Base-by-base conservation (phyloP, 2,888 invertebrate species). In the Dryobota labecula region DNA sequence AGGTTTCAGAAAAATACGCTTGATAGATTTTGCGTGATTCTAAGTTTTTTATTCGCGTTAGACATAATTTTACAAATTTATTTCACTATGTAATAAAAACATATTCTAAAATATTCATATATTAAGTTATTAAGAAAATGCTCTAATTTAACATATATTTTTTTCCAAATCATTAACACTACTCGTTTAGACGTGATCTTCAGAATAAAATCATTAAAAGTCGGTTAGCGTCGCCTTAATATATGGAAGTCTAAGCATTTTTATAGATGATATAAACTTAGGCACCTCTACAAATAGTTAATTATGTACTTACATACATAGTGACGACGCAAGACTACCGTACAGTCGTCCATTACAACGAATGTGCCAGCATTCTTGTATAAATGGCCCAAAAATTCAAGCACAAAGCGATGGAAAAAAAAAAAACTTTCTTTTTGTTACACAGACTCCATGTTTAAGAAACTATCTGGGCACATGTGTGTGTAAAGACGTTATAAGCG, bases 391-490 rank as follows among this genome's bases (percentile, higher is more conserved):
- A 76, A 85, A 83, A 83, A 80, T 71, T 71, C 53, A 24, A 54
- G 20, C 64, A 80, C 77, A 69, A 70, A 83, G n/a, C 54, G 18
- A 53, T 30, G 69, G n/a, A n/a, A n/a, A 56, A 76, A 73, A 83
- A 84, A 73, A 78, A 72, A 74, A 38, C 49, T 77, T 84, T 81
- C 58, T 74, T 80, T 84, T 84, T 77, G 61, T 66, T 73, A 68
- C 66, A 57, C 71, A 65, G 66, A 63, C 85, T 74, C 66, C 76
- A 72, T 85, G 63, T 68, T 84, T 77, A 70, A 77, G 72, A 83
- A 83, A 80, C 74, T 88, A 86, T 89, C 83, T 84, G 83, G 85
- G 85, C 43, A 57, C 57, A 54, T 85, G 75, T 73, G 76, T 84
- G 71, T 38, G 73, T 76, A 73, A 73, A 71, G 83, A 78, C 81